Evolutionary conservation across 2,888 invertebrate genomes (phyloP), one percentile per base, ranked within the genome.

Genomic region (Horisme vitalbata): DNA sequence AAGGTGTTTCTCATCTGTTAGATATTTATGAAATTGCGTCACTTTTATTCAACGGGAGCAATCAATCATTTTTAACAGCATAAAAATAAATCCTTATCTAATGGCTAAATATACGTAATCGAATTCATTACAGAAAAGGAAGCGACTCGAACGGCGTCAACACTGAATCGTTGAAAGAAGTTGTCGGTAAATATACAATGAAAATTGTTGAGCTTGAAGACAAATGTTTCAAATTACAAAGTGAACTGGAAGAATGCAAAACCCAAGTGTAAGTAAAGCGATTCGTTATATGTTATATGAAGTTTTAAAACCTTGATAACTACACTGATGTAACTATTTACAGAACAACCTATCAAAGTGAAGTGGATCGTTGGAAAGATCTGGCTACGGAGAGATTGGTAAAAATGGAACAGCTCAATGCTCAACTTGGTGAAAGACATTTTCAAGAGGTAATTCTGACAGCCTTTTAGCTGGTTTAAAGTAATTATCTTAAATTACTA

Each of bases 331-430:
- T 18, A 18, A 5, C 18, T n/a, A n/a, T 38, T 52, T 73, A 10
- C 52, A 89, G 88, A 57, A 62, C 55, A 33, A 74, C 69, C 2
- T 78, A 74, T 57, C 75, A 79, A 65, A 75, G 77, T 63, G 90
- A 90, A 69, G 61, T 83, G 24, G 78, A 81, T 30, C 87, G 94
- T 24, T 95, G 94, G 94, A 92, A 93, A 67, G 83, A 85, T 31
- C 83, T 94, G 55, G 94, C 94, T 3, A 88, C 92, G 41, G 93
- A 94, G 69, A 88, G 94, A 63, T 75, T 94, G 4, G 80, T 88
- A 14, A 92, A 93, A 68, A 92, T 94, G 88, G 94, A 94, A 65
- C 88, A 89, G 31, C 75, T 91, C 32, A 87, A 90, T 61, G 79
- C 84, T 34, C 91, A 93, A 65, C 69, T 93, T 34, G 92, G 93